A percentile compares a stretch with the other conserved stretches of the same genome.
These are phyloP conservation scores for Polydrusus tereticollis DNA, from an alignment of 2,888 invertebrate species.

Conservation along the genomic window DNA sequence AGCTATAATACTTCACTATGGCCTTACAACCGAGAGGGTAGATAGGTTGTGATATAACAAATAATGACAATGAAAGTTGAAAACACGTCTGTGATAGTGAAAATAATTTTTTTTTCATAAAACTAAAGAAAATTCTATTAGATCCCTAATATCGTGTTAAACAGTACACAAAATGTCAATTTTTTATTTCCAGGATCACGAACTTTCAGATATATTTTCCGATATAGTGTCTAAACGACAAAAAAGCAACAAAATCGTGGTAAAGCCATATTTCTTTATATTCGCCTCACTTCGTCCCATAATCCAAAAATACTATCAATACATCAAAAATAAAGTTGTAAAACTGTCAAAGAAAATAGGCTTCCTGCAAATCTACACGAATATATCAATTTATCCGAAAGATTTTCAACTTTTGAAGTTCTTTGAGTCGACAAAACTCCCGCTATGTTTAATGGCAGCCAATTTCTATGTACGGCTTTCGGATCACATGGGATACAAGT, in stretches of 20 bases:
- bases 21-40: no score
- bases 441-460: not conserved
- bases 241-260: not conserved
- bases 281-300: not conserved
- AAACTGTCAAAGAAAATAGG: constrained; percentile 19
- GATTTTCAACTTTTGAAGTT: not conserved
- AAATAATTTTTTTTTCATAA: no score
- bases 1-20: no score
- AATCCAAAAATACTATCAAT: constrained; percentile 6
- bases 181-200: not conserved
- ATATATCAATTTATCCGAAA: constrained; percentile 25
- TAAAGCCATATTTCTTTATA: not conserved
- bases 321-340: constrained; percentile 30
- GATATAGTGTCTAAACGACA: not conserved
- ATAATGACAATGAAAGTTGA: no score
- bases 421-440: constrained; percentile 1
- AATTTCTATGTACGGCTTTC: not conserved
- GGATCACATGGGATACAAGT: not conserved
- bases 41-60: no score
- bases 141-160: no score
- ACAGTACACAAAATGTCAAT: no score
- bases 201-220: no score
- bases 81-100: no score
- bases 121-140: no score
- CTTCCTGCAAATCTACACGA: constrained; percentile 9